Evolutionary conservation across 1,140 invertebrate genomes (phyloP), one percentile per base, ranked within the genome.

Genomic region (Adelges cooleyi): DNA sequence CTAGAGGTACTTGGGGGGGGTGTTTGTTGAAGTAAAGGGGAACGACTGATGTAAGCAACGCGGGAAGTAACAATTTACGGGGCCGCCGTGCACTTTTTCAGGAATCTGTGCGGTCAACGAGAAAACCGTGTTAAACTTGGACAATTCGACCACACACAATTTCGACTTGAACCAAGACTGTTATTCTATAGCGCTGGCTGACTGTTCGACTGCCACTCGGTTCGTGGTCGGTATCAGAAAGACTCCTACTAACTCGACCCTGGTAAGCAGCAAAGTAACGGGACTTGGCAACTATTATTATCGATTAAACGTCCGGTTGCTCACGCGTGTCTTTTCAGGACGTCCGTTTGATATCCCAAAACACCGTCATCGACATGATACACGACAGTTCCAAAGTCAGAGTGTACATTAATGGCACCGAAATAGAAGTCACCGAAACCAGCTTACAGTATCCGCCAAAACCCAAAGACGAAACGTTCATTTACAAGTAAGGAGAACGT

Each of bases 61-160:
- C n/a, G n/a, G n/a, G n/a, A n/a, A n/a, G n/a, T n/a, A n/a, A n/a
- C n/a, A n/a, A n/a, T n/a, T n/a, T n/a, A n/a, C n/a, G n/a, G n/a
- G n/a, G n/a, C n/a, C n/a, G n/a, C n/a, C n/a, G n/a, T n/a, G n/a
- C 11, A 33, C 11, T 33, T 51, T 50, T 68, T 18, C 40, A 73
- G 72, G 72, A 10, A 49, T 71, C 8, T 73, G 72, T 65, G 70
- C 71, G 4, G 59, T 73, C 13, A 73, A 69, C 40, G 54, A 62
- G 2, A 49, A 67, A 11, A 65, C 66, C 5, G 68, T 73, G 9
- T 50, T 72, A n/a, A 73, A 68, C 17, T 52, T 73, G 17, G 72
- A 73, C 36, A 73, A 73, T 65, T 69, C 68, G 10, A 73, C 71
- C 10, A 46, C 62, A 9, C 42, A 52, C 1, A 46, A 70, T 25